Evolutionary conservation across 2,797 vertebrate species (phyloP), one percentile per base, ranked within the genome.

Genomic region (Neomorphus geoffroyi): DNA sequence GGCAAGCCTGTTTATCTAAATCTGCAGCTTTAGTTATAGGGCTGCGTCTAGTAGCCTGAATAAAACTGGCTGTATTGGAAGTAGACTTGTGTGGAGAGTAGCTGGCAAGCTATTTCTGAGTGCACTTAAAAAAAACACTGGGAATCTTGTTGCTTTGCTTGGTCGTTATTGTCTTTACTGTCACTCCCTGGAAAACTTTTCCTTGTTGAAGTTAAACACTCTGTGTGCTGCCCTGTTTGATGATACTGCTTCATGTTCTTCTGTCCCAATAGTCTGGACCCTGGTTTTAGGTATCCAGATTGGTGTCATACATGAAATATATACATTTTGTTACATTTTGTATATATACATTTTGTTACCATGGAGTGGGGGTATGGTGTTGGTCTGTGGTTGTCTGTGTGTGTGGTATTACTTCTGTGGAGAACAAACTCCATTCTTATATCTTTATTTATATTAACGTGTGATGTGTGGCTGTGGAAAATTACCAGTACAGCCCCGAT

Each of bases 191-290:
- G 8, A 79, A 86, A 43, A n/a, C 8, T 39, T 60, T 75, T 27
- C 9, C 56, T 41, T 41, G 17, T 45, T 87, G 35, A 66, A 21
- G 4, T 56, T 66, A 82, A 79, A 21, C 45, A 6, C 12, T 67
- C 4, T 35, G 26, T 45, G 33, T 56, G 33, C 24, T 85, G 30
- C n/a, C n/a, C 7, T 65, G 6, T 70, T 51, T 64, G 27, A 8
- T 41, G 35, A 24, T 27, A 16, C 6, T 58, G 2, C 33, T 61
- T 53, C 28, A 22, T 2, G 1, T 71, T 75, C 4, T 35, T 88
- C 26, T 30, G 3, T n/a, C 21, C 0, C 0, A 39, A 43, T 26
- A 50, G 7, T 13, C 37, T 48, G 22, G 14, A n/a, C 37, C 70
- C 7, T 18, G 18, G 3, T 73, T 28, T 32, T 35, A 39, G 79